phyloP scores from a whole-genome alignment of 2,797 vertebrate species.

The Gallinago stenura region DNA sequence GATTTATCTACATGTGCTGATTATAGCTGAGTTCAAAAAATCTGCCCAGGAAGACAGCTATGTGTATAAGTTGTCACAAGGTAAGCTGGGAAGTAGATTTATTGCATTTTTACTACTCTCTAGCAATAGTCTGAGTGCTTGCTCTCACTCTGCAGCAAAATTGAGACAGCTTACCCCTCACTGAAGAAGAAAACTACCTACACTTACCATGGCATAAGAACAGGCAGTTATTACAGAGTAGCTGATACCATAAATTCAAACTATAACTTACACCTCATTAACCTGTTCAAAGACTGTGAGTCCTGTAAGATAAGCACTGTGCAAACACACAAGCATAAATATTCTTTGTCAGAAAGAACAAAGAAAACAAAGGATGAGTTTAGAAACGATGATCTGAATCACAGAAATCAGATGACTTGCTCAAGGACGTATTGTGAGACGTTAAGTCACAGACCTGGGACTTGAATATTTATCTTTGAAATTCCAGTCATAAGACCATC shows the following conservation, averaged over 20 bases:
- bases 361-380: conserved; percentile 3
- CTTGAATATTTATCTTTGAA: neutral
- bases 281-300: conserved; percentile 13
- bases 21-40: neutral
- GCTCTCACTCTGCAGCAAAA: neutral
- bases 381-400: neutral
- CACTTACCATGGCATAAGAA: neutral
- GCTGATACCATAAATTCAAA: conserved; percentile 19
- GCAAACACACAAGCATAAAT: conserved; percentile 4
- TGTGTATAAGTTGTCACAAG: neutral
- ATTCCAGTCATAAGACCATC: neutral
- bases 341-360: neutral
- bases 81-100: neutral
- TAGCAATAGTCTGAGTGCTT: neutral
- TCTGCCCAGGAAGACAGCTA: neutral
- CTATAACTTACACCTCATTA: conserved; percentile 32
- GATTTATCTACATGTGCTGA: neutral
- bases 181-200: neutral
- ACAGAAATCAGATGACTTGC: neutral
- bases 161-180: neutral
- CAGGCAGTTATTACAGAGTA: neutral
- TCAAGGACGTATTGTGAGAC: neutral
- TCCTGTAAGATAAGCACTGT: neutral
- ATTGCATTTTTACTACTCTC: neutral
- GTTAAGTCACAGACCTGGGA: neutral